A percentile compares a stretch with the other conserved stretches of the same genome.
Evolutionary conservation across 2,888 invertebrate species (phyloP).

Genomic region (Trachelus stipa): DNA sequence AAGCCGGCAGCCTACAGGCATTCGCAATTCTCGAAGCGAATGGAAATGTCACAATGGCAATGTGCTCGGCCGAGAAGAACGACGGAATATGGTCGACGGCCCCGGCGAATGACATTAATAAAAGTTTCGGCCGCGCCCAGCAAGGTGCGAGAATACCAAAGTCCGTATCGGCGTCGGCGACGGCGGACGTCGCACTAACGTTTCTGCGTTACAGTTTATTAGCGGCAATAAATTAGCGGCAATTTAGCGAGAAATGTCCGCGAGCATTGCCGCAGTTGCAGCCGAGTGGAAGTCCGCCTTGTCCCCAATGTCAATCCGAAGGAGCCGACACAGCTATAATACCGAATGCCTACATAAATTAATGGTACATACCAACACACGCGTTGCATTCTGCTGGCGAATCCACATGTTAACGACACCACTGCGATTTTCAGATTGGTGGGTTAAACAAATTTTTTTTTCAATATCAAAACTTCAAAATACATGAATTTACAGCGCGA

Average conservation of each 20-base stretch:
- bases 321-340: conserved; percentile 21
- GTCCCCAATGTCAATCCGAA: conserved; percentile 33
- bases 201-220: conserved; percentile 21
- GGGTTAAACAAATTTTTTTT: background rate
- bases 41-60: background rate
- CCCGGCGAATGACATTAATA: background rate
- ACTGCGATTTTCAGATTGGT: background rate
- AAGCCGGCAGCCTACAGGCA: background rate
- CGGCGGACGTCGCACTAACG: conserved; percentile 4
- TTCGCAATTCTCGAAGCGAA: background rate
- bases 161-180: background rate
- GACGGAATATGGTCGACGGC: background rate
- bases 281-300: conserved; percentile 35
- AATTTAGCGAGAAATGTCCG: conserved; percentile 19
- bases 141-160: conserved; percentile 4
- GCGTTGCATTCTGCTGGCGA: background rate
- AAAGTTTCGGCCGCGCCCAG: conserved; percentile 20
- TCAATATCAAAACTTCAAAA: conserved; percentile 10
- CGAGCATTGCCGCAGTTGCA: conserved; percentile 9
- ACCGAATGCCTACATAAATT: conserved; percentile 34
- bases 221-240: conserved; percentile 24
- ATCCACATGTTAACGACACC: background rate
- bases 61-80: background rate
- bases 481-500: background rate
- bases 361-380: conserved; percentile 1